Evolutionary conservation across 2,797 vertebrate genomes (phyloP).

Genomic region (Hephaestus fuliginosus): DNA sequence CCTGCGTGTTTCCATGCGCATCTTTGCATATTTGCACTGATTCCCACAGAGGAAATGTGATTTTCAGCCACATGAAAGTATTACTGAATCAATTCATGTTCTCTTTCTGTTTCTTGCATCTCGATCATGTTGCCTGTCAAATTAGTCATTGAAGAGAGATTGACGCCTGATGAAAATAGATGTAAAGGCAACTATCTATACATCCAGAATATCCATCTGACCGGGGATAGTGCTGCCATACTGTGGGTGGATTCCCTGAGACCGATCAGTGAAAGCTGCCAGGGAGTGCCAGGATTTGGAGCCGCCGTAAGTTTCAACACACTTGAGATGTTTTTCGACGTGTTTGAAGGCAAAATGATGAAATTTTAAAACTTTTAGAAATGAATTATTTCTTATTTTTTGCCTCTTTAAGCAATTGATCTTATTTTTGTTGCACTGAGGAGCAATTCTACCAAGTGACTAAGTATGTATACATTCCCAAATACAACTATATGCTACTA

Average conservation of each 20-base stretch:
- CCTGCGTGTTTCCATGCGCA: no score
- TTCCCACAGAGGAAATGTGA: neutral
- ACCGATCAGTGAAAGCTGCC: conserved; percentile 10
- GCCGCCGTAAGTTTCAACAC: neutral
- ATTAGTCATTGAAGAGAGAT: conserved; percentile 42
- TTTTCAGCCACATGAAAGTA: neutral
- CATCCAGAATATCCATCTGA: conserved; percentile 21
- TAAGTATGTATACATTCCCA: neutral
- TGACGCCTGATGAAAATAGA: conserved; percentile 36
- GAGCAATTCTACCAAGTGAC: neutral
- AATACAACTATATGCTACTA: neutral
- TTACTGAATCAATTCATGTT: conserved; percentile 9
- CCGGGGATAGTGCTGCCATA: conserved; percentile 22
- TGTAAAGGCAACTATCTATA: conserved; percentile 26
- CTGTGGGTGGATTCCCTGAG: conserved; percentile 36
- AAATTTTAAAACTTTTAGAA: neutral
- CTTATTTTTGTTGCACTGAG: neutral
- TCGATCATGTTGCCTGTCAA: conserved; percentile 13
- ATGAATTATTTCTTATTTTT: neutral
- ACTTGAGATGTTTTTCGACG: conserved; percentile 14
- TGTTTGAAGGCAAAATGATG: conserved; percentile 1
- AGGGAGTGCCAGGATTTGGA: neutral
- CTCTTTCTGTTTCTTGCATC: conserved; percentile 12
- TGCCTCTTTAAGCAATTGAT: neutral
- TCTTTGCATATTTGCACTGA: no score